phyloP scores from a whole-genome alignment of 2,113 vertebrate species.

The Thunnus maccoyii region DNA sequence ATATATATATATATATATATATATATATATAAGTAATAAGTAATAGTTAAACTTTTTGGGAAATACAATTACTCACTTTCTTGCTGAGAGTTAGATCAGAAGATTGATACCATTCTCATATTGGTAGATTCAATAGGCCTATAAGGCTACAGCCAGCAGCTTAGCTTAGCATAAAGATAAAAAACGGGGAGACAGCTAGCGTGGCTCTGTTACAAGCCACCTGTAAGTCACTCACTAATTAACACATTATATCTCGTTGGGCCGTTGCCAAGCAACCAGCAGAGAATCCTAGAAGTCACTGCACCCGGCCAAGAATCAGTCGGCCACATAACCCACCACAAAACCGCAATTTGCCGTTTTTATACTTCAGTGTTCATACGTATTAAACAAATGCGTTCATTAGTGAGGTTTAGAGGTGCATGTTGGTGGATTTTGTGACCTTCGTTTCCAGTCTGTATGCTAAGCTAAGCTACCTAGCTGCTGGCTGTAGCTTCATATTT shows the following conservation, averaged over 20 bases:
- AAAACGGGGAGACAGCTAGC: too few species aligned
- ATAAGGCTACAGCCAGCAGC: not conserved
- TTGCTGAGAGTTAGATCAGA: not conserved
- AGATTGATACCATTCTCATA: too few species aligned
- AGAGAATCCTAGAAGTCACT: too few species aligned
- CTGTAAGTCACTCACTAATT: not conserved
- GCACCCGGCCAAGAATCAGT: not conserved
- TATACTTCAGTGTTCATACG: too few species aligned
- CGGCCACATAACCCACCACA: not conserved
- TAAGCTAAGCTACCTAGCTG: conserved; percentile 3
- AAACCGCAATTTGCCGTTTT: too few species aligned
- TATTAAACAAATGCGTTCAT: too few species aligned
- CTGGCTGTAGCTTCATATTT: not conserved
- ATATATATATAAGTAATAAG: too few species aligned
- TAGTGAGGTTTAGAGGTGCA: not conserved
- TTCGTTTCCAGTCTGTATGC: conserved; percentile 6
- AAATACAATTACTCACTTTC: conserved; percentile 5
- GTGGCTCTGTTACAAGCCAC: not conserved
- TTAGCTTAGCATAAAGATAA: not conserved
- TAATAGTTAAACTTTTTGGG: not conserved
- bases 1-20: too few species aligned
- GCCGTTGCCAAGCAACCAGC: not conserved
- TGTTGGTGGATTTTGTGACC: not conserved
- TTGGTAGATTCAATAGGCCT: too few species aligned
- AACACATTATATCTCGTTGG: not conserved